Evolutionary conservation across 2,113 vertebrate species (phyloP), one percentile per base, ranked within the genome.

Genomic region (Corydoras sp.): DNA sequence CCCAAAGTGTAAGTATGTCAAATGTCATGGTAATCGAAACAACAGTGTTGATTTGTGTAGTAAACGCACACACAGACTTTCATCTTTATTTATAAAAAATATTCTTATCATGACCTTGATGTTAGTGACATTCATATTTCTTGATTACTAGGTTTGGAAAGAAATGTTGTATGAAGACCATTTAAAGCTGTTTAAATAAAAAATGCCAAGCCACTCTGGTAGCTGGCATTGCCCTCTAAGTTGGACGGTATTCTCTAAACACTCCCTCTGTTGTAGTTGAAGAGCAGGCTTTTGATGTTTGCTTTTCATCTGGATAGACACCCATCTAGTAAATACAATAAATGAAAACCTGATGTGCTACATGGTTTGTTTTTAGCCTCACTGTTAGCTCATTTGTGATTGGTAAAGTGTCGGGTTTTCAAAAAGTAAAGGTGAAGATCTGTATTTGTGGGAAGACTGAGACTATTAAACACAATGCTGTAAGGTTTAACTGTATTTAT

Each of bases 301-400:
- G 54, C 60, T 62, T 78, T 63, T 62, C 13, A 58, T 75, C 67
- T 12, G 10, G 14, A 63, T 29, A 60, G 56, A 55, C 65, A 73
- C 54, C 6, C 10, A 63, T 68, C 55, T 29, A 56, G 30, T 48
- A 10, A 58, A 51, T 51, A 58, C 66, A 61, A 56, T 48, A 54
- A 71, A 74, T 71, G 62, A 66, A 58, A 65, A 70, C 49, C 15
- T 65, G 15, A 65, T 15, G 15, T 53, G 59, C 51, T 3, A 29
- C 43, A 54, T 10, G 30, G 61, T 69, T 69, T 73, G 67, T 68
- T 65, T 73, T 77, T 68, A 13, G 75, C 59, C 31, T 73, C 24
- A 10, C 60, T 30, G n/a, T 14, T 13, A 9, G 12, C 14, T 14
- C 14, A n/a, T 13, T 14, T 68, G 29, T 12, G 13, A 51, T 69